Conservation (phyloP, 2,113 vertebrate genomes). For the Corvus hawaiiensis region DNA sequence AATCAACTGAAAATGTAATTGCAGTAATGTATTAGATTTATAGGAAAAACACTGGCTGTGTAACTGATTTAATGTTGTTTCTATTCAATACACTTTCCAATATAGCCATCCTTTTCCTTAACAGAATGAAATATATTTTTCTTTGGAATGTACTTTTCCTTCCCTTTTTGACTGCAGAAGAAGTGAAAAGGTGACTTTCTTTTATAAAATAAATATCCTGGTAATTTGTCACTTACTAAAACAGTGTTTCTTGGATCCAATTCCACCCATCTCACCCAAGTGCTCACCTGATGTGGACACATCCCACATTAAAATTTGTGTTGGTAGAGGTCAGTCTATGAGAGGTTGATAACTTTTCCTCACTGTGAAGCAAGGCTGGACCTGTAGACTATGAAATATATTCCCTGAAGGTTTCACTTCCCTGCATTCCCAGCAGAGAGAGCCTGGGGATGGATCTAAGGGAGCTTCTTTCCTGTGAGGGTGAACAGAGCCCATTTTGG, state of each 20-base stretch:
- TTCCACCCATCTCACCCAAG: neutral
- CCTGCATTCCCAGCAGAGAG: neutral
- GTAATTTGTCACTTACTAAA: neutral
- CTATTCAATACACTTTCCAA: neutral
- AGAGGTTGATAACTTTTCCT: neutral
- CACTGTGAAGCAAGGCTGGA: neutral
- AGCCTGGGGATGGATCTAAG: neutral
- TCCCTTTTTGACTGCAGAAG: neutral
- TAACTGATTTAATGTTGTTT: neutral
- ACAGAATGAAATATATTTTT: neutral
- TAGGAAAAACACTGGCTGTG: neutral
- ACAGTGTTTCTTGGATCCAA: neutral
- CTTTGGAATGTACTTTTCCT: neutral
- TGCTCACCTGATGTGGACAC: neutral
- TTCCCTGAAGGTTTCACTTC: neutral
- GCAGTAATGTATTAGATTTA: neutral
- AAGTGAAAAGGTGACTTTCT: neutral
- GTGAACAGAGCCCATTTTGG: neutral
- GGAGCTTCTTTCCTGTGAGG: neutral
- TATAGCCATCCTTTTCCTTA: neutral
- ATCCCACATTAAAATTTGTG: neutral
- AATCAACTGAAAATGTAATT: neutral
- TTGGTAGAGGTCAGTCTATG: neutral
- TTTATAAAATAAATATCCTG: neutral
- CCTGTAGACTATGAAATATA: neutral